phyloP scores from a whole-genome alignment of 2,113 vertebrate genomes.

The Sapajus apella region DNA sequence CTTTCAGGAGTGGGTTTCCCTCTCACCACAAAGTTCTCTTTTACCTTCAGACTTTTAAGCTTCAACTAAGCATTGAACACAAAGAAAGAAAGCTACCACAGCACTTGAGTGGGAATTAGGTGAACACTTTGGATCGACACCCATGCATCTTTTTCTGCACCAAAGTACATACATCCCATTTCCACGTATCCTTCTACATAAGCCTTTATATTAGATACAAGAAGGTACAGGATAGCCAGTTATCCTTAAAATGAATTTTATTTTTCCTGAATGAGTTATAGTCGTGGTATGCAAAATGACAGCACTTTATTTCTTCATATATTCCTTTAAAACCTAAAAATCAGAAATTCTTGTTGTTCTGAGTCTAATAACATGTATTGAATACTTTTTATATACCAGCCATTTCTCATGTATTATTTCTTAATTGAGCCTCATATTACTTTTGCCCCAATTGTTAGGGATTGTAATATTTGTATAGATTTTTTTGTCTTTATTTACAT shows the following conservation, averaged over 20 bases:
- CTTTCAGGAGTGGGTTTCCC: not conserved
- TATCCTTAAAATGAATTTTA: not conserved
- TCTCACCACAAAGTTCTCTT: not conserved
- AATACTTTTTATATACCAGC: not conserved
- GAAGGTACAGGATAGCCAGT: not conserved
- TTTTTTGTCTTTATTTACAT: conserved; percentile 9
- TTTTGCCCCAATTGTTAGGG: not conserved
- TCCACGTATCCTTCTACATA: not conserved
- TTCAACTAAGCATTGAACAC: not conserved
- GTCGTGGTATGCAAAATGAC: not conserved
- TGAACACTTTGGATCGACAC: not conserved
- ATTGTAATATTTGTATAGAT: not conserved
- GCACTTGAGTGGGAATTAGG: not conserved
- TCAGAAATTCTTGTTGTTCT: not conserved
- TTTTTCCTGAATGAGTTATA: conserved; percentile 2
- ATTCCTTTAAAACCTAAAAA: not conserved
- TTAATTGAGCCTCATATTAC: not conserved
- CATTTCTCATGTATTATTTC: not conserved
- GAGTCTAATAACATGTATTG: conserved; percentile 5
- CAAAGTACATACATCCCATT: not conserved
- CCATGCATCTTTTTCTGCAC: not conserved
- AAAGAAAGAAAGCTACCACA: not conserved
- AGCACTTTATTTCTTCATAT: not conserved
- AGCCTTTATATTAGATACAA: not conserved
- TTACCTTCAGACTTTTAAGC: not conserved